These are phyloP conservation scores for Liposcelis brunnea DNA, from an alignment of 2,888 invertebrate genomes.

Conservation along the genomic window DNA sequence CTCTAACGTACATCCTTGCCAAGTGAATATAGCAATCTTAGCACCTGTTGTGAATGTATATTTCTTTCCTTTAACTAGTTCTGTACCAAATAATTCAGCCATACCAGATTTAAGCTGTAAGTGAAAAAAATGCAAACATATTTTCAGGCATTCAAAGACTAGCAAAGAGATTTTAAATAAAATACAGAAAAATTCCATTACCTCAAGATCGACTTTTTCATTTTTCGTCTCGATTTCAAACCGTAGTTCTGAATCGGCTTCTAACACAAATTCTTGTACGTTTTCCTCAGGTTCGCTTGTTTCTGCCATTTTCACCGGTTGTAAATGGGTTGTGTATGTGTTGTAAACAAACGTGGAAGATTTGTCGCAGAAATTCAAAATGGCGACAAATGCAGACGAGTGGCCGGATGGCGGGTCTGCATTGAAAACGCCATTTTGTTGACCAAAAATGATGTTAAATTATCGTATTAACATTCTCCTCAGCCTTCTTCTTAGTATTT, in stretches of 20 bases:
- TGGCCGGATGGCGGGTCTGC: no score
- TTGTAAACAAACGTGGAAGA: no score
- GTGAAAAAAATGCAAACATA: constrained; percentile 6
- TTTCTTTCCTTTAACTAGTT: constrained; percentile 78
- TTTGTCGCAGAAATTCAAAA: no score
- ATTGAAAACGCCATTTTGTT: no score
- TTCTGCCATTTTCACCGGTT: constrained; percentile 3
- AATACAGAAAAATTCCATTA: constrained; percentile 1
- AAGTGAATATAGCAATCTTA: constrained; percentile 91
- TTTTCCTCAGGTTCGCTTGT: not conserved
- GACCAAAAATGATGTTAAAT: no score
- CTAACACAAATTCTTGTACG: constrained; percentile 59
- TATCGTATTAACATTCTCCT: no score
- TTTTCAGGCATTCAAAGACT: not conserved
- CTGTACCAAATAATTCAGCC: constrained; percentile 94
- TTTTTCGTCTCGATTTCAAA: constrained; percentile 84
- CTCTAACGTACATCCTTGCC: constrained; percentile 83
- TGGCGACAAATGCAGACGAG: no score
- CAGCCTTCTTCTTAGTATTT: no score
- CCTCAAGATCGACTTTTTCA: constrained; percentile 25
- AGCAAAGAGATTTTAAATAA: not conserved
- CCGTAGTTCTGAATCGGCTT: constrained; percentile 75
- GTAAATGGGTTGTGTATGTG: no score
- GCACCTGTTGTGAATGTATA: constrained; percentile 80
- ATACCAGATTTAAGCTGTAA: constrained; percentile 66